Conservation (phyloP, 2,888 invertebrate species). For the Xylota segnis region DNA sequence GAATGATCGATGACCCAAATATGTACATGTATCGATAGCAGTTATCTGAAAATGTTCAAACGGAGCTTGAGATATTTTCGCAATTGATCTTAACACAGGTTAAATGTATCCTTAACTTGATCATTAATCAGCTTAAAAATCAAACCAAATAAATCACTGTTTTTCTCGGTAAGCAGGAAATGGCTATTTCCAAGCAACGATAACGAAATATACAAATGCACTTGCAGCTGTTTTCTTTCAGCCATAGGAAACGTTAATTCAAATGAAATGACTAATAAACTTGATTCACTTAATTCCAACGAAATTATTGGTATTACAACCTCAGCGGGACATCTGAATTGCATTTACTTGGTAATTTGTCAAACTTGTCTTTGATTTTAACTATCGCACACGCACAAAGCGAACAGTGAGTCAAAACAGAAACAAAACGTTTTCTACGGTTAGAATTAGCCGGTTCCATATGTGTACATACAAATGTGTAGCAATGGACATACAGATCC, state of each 20-base stretch:
- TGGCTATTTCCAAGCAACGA: neutral
- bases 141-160: neutral
- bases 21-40: no score
- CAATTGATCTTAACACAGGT: no score
- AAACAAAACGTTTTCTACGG: conserved; percentile 4
- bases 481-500: conserved; percentile 16
- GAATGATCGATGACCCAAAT: no score
- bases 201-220: neutral
- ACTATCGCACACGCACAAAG: conserved; percentile 2
- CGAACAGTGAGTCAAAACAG: conserved; percentile 48
- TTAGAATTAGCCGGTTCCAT: conserved; percentile 41
- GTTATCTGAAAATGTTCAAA: no score
- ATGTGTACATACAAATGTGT: no score
- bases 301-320: conserved; percentile 22
- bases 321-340: conserved; percentile 21
- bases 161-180: conserved; percentile 1
- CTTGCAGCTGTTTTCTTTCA: neutral
- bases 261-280: conserved; percentile 31
- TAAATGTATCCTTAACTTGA: no score
- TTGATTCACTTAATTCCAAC: neutral
- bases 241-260: neutral
- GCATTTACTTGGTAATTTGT: conserved; percentile 29
- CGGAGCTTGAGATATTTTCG: no score
- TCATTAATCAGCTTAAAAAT: no score
- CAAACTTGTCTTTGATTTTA: conserved; percentile 19